Conservation (phyloP, 35 echinoderm and acorn worm species). For the Ophioderma brevispina region DNA sequence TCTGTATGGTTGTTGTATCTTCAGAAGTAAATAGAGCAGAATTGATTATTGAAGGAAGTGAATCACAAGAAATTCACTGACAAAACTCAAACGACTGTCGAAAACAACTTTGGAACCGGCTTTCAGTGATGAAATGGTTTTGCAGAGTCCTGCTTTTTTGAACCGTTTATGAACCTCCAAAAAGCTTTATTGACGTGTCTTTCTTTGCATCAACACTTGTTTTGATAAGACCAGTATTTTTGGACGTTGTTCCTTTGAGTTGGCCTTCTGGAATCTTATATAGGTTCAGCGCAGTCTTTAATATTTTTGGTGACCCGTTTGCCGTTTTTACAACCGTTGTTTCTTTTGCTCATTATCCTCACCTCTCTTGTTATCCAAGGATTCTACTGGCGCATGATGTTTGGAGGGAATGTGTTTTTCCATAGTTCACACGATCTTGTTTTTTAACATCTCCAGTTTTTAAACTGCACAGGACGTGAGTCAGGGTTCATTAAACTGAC, state of each 20-base stretch:
- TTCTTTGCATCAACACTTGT: neutral
- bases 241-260: neutral
- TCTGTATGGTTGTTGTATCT: neutral
- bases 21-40: neutral
- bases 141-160: conserved; percentile 34
- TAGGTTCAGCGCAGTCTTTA: conserved; percentile 24
- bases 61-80: too few species aligned
- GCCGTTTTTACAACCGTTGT: neutral
- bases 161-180: conserved; percentile 53
- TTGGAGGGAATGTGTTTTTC: conserved; percentile 45
- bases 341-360: neutral
- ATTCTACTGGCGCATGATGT: conserved; percentile 12
- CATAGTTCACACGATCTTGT: conserved; percentile 21
- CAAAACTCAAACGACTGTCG: neutral
- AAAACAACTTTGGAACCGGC: neutral
- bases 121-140: conserved; percentile 14
- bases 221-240: neutral
- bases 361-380: conserved; percentile 47
- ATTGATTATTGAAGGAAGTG: neutral
- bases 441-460: conserved; percentile 49
- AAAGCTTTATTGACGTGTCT: neutral
- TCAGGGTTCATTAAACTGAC: neutral
- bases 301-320: neutral
- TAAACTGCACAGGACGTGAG: neutral
- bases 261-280: neutral